Evolutionary conservation across 1,140 invertebrate genomes (phyloP), one percentile per base, ranked within the genome.

Genomic region (Bombus sibiricus): DNA sequence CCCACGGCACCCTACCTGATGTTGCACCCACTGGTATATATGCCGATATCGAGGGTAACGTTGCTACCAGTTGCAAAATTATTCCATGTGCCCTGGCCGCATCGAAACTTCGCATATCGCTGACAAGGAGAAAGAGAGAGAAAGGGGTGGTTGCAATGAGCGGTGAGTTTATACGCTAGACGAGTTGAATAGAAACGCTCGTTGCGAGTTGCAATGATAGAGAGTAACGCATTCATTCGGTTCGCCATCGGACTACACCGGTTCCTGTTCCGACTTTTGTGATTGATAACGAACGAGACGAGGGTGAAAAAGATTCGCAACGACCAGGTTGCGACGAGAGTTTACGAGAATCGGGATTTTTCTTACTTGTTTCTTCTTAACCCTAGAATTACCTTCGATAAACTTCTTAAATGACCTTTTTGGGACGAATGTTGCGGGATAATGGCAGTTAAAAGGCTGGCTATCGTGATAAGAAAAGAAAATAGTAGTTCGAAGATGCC

Each of bases 91-190:
- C 81, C 18, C n/a, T 9, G 39, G 39, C 41, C 81, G 81, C 62
- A 34, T 83, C 81, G 81, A 78, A 83, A 83, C 81, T 83, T 83
- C 57, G 74, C 64, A n/a, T 78, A 83, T 83, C 81, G 68, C 34
- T 22, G 74, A 37, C 25, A 4, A 28, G 1, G 13, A 15, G 66
- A 37, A 34, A 34, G 4, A 59, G 37, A 1, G 43, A 34, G 43
- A 28, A 10, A 2, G 13, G 9, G 3, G 13, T 2, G 47, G 47
- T 47, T 1, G 3, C 28, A 2, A 13, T 0, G 34, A 25, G 1
- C 18, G 72, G 41, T 12, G 72, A 34, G 73, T 75, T 53, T 78
- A 47, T 57, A 78, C 25, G 34, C 43, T 68, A 69, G 73, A 66
- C 43, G 13, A 22, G n/a, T 32, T 78, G 81, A 83, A 83, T 83